Percentiles rank a stretch among this genome's conserved stretches.
Conservation (phyloP, 1,140 invertebrate genomes). For the Listronotus bonariensis region DNA sequence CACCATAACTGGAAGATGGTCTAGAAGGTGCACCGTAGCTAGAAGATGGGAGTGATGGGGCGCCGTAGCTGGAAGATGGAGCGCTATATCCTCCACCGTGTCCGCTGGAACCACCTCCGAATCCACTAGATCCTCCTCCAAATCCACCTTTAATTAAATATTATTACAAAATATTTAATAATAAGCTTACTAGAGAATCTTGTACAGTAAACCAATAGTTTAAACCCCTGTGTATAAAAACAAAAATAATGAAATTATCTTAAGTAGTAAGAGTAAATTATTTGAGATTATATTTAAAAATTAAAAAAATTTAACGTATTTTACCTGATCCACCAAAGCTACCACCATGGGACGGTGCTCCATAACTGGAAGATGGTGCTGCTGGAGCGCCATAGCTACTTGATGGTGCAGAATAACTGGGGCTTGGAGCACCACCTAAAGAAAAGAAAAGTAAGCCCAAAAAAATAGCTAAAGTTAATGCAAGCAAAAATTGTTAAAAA, state of each 20-base stretch:
- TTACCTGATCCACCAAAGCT: conserved; percentile 24
- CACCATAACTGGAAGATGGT: conserved; percentile 40
- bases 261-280: no score
- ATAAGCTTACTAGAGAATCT: no score
- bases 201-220: no score
- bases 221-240: no score
- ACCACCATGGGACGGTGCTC: conserved; percentile 49
- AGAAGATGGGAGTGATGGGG: conserved; percentile 46
- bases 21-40: conserved; percentile 40
- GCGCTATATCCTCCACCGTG: conserved; percentile 29
- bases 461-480: no score
- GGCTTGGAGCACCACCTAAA: conserved; percentile 53
- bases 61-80: conserved; percentile 38
- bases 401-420: conserved; percentile 42
- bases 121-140: conserved; percentile 11
- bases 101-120: conserved; percentile 21
- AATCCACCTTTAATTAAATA: no score
- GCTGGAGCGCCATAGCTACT: conserved; percentile 36
- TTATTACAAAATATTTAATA: no score
- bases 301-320: no score
- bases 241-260: no score
- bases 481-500: background rate
- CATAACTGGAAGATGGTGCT: conserved; percentile 51
- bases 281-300: no score
- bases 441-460: background rate